Evolutionary conservation across 2,797 vertebrate species (phyloP).

Genomic region (Brotula barbata): DNA sequence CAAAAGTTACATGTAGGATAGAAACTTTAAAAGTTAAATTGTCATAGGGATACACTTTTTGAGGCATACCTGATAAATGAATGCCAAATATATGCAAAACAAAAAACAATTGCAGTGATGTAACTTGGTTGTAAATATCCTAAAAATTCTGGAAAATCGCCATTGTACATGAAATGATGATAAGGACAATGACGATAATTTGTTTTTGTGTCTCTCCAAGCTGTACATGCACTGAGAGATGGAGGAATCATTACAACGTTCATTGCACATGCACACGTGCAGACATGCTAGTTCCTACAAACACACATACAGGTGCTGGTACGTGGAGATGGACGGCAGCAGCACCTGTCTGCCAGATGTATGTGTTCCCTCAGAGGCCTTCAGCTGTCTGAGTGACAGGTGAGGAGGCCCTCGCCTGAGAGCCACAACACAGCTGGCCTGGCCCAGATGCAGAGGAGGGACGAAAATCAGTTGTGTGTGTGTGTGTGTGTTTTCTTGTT

Average conservation of each 20-base stretch:
- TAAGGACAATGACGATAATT: not conserved
- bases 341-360: conserved; percentile 78
- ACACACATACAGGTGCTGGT: conserved; percentile 59
- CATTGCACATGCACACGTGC: not conserved
- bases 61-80: too few species aligned
- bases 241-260: conserved; percentile 17
- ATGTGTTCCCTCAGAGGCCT: conserved; percentile 81
- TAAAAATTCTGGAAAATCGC: conserved; percentile 3
- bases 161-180: conserved; percentile 3
- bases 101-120: too few species aligned
- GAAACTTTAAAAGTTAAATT: too few species aligned
- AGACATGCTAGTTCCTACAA: not conserved
- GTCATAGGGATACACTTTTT: too few species aligned
- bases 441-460: conserved; percentile 70
- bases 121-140: too few species aligned
- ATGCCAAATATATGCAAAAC: too few species aligned
- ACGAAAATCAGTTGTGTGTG: conserved; percentile 44
- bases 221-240: conserved; percentile 22
- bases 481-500: conserved; percentile 4
- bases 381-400: conserved; percentile 74
- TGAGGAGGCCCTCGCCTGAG: conserved; percentile 68
- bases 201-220: conserved; percentile 26
- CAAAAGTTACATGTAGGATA: too few species aligned
- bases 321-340: conserved; percentile 57
- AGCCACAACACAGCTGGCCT: conserved; percentile 75